Evolutionary conservation across 2,113 vertebrate species (phyloP), one percentile per base, ranked within the genome.

Genomic region (Zosterops borbonicus): DNA sequence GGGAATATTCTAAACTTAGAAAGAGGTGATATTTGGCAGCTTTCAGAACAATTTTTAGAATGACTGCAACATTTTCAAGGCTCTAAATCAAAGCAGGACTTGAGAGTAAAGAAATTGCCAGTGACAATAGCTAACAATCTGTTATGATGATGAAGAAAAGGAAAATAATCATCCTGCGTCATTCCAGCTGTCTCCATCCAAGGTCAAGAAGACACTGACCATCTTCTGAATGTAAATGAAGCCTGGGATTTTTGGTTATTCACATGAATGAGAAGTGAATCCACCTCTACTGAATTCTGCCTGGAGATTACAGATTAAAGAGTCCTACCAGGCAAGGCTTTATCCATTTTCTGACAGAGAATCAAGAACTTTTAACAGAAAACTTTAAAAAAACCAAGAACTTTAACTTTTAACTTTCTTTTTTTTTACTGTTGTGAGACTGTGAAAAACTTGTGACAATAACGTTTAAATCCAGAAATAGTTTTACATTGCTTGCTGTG

Each of bases 131-230:
- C 25, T 52, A 94, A 41, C 28, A 56, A 47, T 59, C 19, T 70
- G 13, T 89, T 81, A 9, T 4, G 42, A 29, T 33, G 14, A 50
- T 13, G 39, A 87, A 49, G n/a, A 83, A 69, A 73, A 24, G 9
- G 27, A 31, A 74, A 70, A 90, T 29, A 71, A 59, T 56, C 0
- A 23, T 14, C 39, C 53, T 62, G n/a, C 0, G 0, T 37, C 20
- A 58, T 55, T 90, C 42, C 16, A n/a, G 19, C 31, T 74, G 23
- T 21, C 63, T 65, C 1, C 7, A 37, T 83, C 69, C 76, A 37
- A 69, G 59, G 53, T 77, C 33, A 47, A 18, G 21, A 27, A 33
- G 47, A 46, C 13, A 47, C 5, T 20, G 55, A 35, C 39, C 27
- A 44, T 56, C 62, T 73, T 46, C 23, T 58, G 59, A 28, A 37